Base-by-base conservation (phyloP, 2,888 invertebrate genomes). In the Tipula vernalis region DNA sequence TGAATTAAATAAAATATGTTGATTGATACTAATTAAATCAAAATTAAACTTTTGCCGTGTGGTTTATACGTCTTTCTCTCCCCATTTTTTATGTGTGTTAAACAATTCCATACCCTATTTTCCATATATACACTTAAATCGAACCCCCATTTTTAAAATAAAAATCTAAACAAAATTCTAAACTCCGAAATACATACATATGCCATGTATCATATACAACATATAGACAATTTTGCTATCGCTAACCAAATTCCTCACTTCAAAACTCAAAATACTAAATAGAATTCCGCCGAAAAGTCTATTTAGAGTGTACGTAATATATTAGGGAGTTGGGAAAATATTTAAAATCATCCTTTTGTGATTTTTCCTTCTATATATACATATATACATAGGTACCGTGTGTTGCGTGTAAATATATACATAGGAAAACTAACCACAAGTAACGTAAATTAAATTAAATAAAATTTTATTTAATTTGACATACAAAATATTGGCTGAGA, bases 11-110 rank as follows among this genome's bases (percentile, higher is more conserved):
- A 71, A 71, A 71, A 71, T 71, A 71, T 71, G 71, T 28, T 71
- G 71, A 71, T 71, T 71, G 71, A 71, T 71, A 71, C 71, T 71
- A 71, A 71, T 71, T 71, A 71, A 71, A 71, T 71, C 71, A 71
- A 71, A 71, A 71, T 71, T 71, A 71, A 71, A 71, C 71, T 71
- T 71, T 71, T 71, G 18, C 71, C 71, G 28, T 71, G 71, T 71
- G 71, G 71, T 71, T 71, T 28, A 28, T 28, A 28, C 28, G 28
- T 71, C 71, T 71, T 10, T 51, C 2, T 71, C 71, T 28, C 10
- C 12, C 71, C 71, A n/a, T 28, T 10, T 71, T 71, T 71, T 71
- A 28, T 71, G 15, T n/a, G 8, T 57, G 28, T 28, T 71, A 28
- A 71, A 8, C n/a, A 71, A 71, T 71, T 71, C 71, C 2, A 71